Evolutionary conservation across 2,888 invertebrate species (phyloP).

Genomic region (Aleiodes leptofemur): DNA sequence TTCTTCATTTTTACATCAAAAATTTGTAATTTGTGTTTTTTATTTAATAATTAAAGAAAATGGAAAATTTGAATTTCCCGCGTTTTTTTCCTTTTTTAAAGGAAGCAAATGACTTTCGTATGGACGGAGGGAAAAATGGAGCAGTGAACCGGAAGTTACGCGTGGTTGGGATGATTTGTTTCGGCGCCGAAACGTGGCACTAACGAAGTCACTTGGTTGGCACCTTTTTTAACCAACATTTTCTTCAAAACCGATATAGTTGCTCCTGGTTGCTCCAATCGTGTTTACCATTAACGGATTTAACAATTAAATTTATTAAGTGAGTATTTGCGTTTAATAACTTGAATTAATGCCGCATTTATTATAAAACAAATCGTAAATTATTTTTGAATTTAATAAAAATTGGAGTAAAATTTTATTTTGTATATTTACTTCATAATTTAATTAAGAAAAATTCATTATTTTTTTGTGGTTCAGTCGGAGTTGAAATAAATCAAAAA

Average conservation of each 20-base stretch:
- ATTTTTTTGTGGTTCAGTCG: slow-evolving; percentile 48
- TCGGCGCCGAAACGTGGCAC: slow-evolving; percentile 68
- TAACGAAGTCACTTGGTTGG: slow-evolving; percentile 63
- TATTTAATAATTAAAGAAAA: too few relatives aligned
- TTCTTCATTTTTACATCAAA: too few relatives aligned
- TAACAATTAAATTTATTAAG: not conserved
- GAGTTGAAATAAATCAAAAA: not conserved
- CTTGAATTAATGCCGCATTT: not conserved
- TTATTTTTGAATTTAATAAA: not conserved
- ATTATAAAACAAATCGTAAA: not conserved
- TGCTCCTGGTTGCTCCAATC: not conserved
- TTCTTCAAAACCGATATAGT: slow-evolving; percentile 14
- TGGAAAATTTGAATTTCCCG: not conserved
- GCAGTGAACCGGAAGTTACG: slow-evolving; percentile 59
- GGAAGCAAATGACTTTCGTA: not conserved
- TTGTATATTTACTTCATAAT: not conserved
- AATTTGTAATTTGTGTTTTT: too few relatives aligned
- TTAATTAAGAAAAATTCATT: slow-evolving; percentile 52
- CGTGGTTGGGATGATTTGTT: slow-evolving; percentile 55
- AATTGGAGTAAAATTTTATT: not conserved
- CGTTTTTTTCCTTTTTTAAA: not conserved
- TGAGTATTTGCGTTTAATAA: slow-evolving; percentile 22
- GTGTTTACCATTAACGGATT: not conserved
- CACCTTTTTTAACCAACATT: slow-evolving; percentile 52
- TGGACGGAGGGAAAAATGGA: not conserved